These are phyloP conservation scores for Mobula birostris DNA, from an alignment of 2,113 vertebrate species.

Conservation along the genomic window DNA sequence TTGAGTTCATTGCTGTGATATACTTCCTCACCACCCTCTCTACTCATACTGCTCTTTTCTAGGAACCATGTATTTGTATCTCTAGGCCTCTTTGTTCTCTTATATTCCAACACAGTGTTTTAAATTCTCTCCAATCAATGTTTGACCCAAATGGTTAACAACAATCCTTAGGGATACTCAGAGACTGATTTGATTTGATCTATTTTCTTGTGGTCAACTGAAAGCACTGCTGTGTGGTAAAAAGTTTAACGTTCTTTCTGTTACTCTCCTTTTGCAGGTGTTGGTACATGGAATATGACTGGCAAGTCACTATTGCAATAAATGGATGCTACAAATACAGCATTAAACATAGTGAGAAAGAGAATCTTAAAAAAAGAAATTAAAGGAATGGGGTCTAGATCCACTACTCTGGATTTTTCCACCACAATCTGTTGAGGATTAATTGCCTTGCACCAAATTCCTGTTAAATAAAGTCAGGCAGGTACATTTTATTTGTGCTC, in stretches of 20 bases:
- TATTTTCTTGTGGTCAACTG: not conserved
- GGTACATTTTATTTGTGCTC: not conserved
- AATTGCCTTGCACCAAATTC: not conserved
- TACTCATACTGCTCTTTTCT: too few relatives aligned
- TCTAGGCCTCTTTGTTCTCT: too few relatives aligned
- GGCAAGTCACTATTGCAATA: not conserved
- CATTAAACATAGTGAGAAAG: not conserved
- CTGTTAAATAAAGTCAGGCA: not conserved
- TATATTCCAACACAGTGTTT: not conserved
- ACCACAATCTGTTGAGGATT: not conserved
- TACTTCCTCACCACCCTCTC: too few relatives aligned
- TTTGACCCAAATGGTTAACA: not conserved
- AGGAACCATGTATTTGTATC: too few relatives aligned
- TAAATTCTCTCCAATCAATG: not conserved
- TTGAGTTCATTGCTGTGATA: too few relatives aligned
- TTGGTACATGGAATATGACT: not conserved
- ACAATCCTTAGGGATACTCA: not conserved
- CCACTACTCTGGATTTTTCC: not conserved
- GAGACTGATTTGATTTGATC: not conserved
- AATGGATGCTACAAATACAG: not conserved
- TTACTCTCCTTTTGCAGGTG: not conserved
- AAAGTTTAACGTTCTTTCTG: not conserved
- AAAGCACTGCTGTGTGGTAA: too few relatives aligned
- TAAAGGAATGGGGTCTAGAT: too few relatives aligned
- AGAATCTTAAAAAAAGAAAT: not conserved